These are phyloP conservation scores for Pseudoatta argentina DNA, from an alignment of 1,140 invertebrate species.

Conservation along the genomic window DNA sequence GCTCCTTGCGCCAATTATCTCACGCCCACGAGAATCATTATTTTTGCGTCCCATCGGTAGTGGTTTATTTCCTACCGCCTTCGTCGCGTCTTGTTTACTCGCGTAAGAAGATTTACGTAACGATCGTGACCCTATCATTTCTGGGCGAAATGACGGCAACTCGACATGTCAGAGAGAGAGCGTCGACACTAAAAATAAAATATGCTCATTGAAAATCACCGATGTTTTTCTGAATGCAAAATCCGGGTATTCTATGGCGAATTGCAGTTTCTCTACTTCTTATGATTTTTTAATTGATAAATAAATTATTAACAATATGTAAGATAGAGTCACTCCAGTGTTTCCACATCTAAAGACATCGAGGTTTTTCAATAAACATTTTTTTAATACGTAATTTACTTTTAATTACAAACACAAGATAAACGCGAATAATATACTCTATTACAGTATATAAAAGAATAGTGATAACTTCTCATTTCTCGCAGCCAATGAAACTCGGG, in stretches of 20 bases:
- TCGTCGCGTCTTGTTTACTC: background rate
- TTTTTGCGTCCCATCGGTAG: slow-evolving; percentile 47
- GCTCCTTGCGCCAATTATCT: slow-evolving; percentile 81
- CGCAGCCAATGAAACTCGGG: too few relatives aligned
- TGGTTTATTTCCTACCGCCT: slow-evolving; percentile 15
- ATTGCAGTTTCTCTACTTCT: background rate
- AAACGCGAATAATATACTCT: too few relatives aligned
- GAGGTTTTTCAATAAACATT: too few relatives aligned
- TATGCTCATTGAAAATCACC: background rate
- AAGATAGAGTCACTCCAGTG: too few relatives aligned
- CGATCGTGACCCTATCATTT: background rate
- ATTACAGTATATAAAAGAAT: too few relatives aligned
- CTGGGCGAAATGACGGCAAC: too few relatives aligned
- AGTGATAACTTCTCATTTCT: too few relatives aligned
- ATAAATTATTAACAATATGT: background rate
- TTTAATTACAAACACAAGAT: too few relatives aligned
- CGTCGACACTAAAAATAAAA: slow-evolving; percentile 12
- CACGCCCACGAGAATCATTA: slow-evolving; percentile 67
- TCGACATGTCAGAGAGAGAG: too few relatives aligned
- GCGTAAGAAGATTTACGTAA: slow-evolving; percentile 56
- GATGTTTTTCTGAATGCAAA: background rate
- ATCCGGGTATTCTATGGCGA: background rate
- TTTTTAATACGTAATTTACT: too few relatives aligned
- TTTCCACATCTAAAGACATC: too few relatives aligned
- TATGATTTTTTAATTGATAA: background rate